Base-by-base conservation (phyloP, 2,888 invertebrate genomes). In the Rhodophaea formosa region DNA sequence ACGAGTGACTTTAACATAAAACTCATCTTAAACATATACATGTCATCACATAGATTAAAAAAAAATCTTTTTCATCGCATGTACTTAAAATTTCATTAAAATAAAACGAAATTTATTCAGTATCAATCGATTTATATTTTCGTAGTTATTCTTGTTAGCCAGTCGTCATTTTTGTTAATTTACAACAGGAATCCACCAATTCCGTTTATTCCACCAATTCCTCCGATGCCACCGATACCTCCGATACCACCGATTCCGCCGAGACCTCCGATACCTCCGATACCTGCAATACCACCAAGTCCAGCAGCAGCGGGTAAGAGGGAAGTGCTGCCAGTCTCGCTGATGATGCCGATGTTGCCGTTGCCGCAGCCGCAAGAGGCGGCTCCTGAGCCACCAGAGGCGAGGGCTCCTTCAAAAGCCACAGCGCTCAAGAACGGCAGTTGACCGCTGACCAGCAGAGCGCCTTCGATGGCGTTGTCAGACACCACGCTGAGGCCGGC, bases 401-500 rank as follows among this genome's bases (percentile, higher is more conserved):
- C 75, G 1, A 82, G 58, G 3, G 62, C 59, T 2, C 80, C 80
- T 35, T 80, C 77, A 45, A 84, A 59, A 3, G 62, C 76, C 0
- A 79, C 81, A 5, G 82, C 73, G 6, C 80, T 80, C 0, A 79
- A 60, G 67, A 84, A 80, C 1, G 82, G 84, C 17, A 85, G 59
- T 39, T 81, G 72, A 47, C 85, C 85, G 17, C 68, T 66, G 0
- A 79, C 70, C 0, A 68, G 61, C 7, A 84, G 57, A 23, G 70
- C 56, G 10, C 84, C 84, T 63, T 82, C 81, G 32, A 76, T 75
- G 0, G 66, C 66, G 56, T 84, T 84, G 43, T 82, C 82, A 30
- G 84, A 80, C 0, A 69, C 59, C 8, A 84, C 70, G 0, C 73
- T 67, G 5, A 84, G 69, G 2, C 84, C 83, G n/a, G 68, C 66